Conservation (phyloP, 1,140 invertebrate genomes). For the Pachypeltis micranthus region DNA sequence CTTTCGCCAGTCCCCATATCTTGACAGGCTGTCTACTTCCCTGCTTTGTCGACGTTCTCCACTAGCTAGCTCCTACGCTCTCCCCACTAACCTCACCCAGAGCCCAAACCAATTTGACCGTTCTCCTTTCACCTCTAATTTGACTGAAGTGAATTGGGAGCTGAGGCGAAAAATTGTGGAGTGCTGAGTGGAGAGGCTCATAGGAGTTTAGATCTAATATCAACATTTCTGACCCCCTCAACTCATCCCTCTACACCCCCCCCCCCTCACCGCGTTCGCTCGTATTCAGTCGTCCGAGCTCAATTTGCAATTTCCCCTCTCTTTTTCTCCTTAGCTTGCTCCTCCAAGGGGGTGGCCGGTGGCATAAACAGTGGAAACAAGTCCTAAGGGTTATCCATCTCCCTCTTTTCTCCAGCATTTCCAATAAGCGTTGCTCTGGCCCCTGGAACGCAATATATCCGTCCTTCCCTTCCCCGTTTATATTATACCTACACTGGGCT, state of each 20-base stretch:
- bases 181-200: too few relatives aligned
- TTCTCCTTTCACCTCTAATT: too few relatives aligned
- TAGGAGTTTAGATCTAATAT: slow-evolving; percentile 10
- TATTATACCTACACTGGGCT: slow-evolving; percentile 17
- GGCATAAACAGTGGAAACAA: slow-evolving; percentile 15
- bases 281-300: slow-evolving; percentile 11
- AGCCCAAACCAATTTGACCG: too few relatives aligned
- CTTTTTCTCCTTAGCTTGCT: slow-evolving; percentile 12
- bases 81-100: too few relatives aligned
- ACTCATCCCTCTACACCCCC: too few relatives aligned
- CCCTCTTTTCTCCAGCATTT: slow-evolving; percentile 17
- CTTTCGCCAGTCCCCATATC: too few relatives aligned
- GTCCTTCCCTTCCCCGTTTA: slow-evolving; percentile 14
- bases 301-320: slow-evolving; percentile 16
- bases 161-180: too few relatives aligned
- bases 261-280: too few relatives aligned
- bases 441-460: slow-evolving; percentile 15
- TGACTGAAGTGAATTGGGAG: too few relatives aligned
- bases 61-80: too few relatives aligned
- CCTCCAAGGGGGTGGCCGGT: not conserved
- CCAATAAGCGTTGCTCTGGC: slow-evolving; percentile 15
- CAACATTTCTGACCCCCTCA: not conserved
- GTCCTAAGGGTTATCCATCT: slow-evolving; percentile 16
- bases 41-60: too few relatives aligned
- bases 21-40: too few relatives aligned